Evolutionary conservation across 2,888 invertebrate genomes (phyloP), one percentile per base, ranked within the genome.

Genomic region (Acrobasis suavella): DNA sequence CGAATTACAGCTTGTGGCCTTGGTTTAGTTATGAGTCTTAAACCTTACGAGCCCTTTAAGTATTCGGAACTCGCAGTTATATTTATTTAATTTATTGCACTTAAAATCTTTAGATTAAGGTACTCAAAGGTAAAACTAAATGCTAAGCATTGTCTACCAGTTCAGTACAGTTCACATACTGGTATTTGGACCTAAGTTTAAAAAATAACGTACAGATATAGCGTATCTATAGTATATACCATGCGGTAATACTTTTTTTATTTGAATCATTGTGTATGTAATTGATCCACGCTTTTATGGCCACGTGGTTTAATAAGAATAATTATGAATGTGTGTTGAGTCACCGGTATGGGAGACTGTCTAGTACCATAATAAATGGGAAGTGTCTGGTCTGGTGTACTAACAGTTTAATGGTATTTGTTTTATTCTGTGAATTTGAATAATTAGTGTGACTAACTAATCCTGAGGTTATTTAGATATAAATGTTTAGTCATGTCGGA

Each of bases 341-440:
- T 60, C 59, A 60, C 14, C 38, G 50, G 49, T 22, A 60, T 17
- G 50, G 59, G 38, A 50, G 50, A 51, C 50, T 50, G 59, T 60
- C 50, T 51, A 50, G 50, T 50, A 51, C 59, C 39, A 60, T 60
- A 9, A 59, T 60, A 51, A 60, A 52, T 60, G 60, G 60, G 52
- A 60, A 39, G 38, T 38, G 51, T 60, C 56, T 55, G 54, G 38
- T 16, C 12, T 56, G 15, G 55, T 56, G 56, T 56, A 56, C 56
- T 56, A 42, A 56, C 17, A 56, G 22, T 56, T 56, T 14, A 56
- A 56, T 56, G 56, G 42, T 46, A 46, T 56, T 17, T 16, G 56
- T 46, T 2, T 56, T 56, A 22, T 56, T 56, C 39, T 38, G 7
- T 14, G 56, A 56, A 56, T 56, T 56, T 22, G 10, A 56, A 42